Evolutionary conservation across 2,797 vertebrate species (phyloP).

Genomic region (Selene dorsalis): DNA sequence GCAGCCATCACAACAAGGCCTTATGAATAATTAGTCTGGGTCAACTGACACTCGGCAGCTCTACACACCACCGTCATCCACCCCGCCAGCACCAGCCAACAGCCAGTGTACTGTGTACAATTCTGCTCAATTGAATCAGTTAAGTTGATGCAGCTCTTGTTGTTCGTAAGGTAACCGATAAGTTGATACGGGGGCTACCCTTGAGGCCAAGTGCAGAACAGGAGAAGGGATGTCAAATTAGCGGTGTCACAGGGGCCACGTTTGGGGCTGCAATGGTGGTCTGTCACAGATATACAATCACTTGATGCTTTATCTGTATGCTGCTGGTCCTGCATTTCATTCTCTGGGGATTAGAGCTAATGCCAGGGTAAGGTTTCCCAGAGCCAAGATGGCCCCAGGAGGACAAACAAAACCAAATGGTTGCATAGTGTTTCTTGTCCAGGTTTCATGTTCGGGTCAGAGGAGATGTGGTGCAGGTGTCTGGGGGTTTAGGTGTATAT

Average conservation of each 20-base stretch:
- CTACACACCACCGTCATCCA: slow-evolving; percentile 67
- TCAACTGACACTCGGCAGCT: slow-evolving; percentile 78
- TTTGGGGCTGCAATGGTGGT: slow-evolving; percentile 67
- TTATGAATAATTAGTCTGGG: slow-evolving; percentile 80
- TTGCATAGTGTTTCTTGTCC: slow-evolving; percentile 71
- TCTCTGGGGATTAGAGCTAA: slow-evolving; percentile 73
- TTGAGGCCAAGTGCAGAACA: slow-evolving; percentile 58
- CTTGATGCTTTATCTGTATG: slow-evolving; percentile 68
- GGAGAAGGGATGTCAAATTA: slow-evolving; percentile 69
- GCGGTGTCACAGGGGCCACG: slow-evolving; percentile 46
- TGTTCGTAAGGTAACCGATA: slow-evolving; percentile 72
- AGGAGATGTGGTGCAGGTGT: slow-evolving; percentile 64
- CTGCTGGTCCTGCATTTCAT: slow-evolving; percentile 53
- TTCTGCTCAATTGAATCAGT: slow-evolving; percentile 74
- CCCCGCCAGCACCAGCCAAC: slow-evolving; percentile 62
- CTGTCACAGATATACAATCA: slow-evolving; percentile 72
- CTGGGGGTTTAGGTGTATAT: slow-evolving; percentile 52
- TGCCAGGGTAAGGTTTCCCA: slow-evolving; percentile 68
- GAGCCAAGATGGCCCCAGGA: slow-evolving; percentile 67
- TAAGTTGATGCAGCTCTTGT: slow-evolving; percentile 64
- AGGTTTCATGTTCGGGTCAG: slow-evolving; percentile 76
- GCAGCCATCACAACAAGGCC: slow-evolving; percentile 78
- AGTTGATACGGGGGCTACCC: slow-evolving; percentile 61
- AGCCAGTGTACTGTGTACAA: slow-evolving; percentile 73
- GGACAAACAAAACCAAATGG: slow-evolving; percentile 77